Conservation (phyloP, 35 echinoderm and acorn worm genomes). For the Ophiothrix spiculata region DNA sequence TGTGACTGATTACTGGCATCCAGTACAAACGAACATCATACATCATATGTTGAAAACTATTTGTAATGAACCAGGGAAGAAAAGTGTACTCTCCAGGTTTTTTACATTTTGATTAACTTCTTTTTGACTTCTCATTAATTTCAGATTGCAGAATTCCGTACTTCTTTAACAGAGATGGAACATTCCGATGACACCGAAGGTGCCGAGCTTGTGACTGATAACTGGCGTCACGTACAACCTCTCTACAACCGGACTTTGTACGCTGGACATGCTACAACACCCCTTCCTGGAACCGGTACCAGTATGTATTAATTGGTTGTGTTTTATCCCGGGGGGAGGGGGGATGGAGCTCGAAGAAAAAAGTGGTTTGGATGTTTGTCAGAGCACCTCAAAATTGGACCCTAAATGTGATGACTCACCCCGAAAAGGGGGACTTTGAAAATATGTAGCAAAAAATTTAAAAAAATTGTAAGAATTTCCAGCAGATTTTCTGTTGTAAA, state of each 20-base stretch:
- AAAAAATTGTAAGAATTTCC: too few species aligned
- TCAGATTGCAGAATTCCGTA: too few species aligned
- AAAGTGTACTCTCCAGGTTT: too few species aligned
- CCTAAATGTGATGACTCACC: background rate
- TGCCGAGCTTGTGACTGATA: background rate
- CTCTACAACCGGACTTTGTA: background rate
- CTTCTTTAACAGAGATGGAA: background rate
- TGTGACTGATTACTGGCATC: too few species aligned
- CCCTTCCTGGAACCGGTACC: too few species aligned
- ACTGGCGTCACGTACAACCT: background rate
- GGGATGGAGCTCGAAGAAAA: background rate
- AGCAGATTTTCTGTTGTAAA: too few species aligned
- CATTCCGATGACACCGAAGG: background rate
- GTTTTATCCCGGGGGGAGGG: background rate
- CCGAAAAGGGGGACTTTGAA: background rate
- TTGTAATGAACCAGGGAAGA: too few species aligned
- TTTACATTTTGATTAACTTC: too few species aligned
- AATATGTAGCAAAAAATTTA: background rate
- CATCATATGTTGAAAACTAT: too few species aligned
- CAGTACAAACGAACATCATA: too few species aligned
- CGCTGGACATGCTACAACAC: background rate
- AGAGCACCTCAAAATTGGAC: background rate
- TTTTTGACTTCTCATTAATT: too few species aligned
- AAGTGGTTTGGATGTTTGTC: background rate
- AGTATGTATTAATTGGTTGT: too few species aligned